Percentiles rank a stretch among this genome's conserved stretches.
Evolutionary conservation across 2,797 vertebrate species (phyloP).

Genomic region (Sebastes kiyomatsui): DNA sequence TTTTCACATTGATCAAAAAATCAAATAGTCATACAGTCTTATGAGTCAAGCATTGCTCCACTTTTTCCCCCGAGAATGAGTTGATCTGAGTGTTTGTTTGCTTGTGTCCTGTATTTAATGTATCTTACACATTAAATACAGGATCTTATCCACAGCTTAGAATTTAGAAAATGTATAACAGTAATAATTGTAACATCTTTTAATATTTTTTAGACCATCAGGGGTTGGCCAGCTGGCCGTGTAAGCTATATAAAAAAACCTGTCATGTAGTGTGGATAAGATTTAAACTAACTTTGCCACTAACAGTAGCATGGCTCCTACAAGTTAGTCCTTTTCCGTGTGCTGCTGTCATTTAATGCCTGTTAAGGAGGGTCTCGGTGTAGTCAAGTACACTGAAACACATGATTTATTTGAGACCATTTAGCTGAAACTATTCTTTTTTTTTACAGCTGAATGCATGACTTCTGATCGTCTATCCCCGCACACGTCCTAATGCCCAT

Average conservation of each 20-base stretch:
- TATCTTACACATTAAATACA: background rate
- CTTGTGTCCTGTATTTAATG: background rate
- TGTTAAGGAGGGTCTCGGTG: background rate
- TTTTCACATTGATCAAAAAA: background rate
- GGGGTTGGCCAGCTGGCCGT: background rate
- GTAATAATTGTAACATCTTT: background rate
- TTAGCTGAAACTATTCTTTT: background rate
- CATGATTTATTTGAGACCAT: background rate
- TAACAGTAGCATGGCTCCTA: background rate
- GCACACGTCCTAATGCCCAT: background rate
- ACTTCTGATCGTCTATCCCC: background rate
- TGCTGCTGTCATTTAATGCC: background rate
- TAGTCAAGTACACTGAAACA: background rate
- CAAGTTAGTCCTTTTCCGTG: background rate
- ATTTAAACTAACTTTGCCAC: background rate
- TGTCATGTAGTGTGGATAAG: background rate
- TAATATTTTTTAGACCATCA: background rate
- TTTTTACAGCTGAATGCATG: background rate
- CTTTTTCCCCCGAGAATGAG: background rate
- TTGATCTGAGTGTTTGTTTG: background rate
- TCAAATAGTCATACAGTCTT: background rate
- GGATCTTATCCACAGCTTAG: background rate
- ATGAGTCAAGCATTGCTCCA: background rate
- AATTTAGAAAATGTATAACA: background rate
- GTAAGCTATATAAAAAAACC: background rate